Evolutionary conservation across 2,888 invertebrate species (phyloP), one percentile per base, ranked within the genome.

Genomic region (Spisula subtruncata): DNA sequence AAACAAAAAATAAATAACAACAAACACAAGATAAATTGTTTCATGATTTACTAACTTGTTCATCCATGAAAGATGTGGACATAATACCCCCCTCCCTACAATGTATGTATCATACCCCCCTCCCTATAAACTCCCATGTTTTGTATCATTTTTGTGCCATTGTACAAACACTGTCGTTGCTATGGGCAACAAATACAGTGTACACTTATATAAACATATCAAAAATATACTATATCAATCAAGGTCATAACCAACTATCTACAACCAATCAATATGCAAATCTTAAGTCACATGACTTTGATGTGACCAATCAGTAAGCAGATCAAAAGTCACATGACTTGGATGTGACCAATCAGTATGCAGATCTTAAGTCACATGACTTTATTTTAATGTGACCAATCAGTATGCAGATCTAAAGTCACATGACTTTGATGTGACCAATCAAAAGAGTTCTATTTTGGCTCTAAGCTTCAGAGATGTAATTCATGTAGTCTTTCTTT

Each of bases 191-290:
- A 35, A 29, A 35, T 35, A 85, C 80, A 83, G 51, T 83, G 54
- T 80, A 83, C 66, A 89, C 51, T 86, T 88, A 91, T 92, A 91
- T 90, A 92, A 92, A 92, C 90, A 88, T 92, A 92, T 92, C 92
- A 92, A 92, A 92, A 92, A 92, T 92, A 92, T 86, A 92, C 88
- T 89, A 86, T 88, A 86, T 86, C 86, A 86, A 75, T 90, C 87
- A 87, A 86, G 85, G 82, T 87, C 90, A 89, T 60, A 81, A 87
- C 89, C 88, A 85, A 89, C 80, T 87, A 87, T 86, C 89, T 84
- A 88, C 85, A 89, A 91, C 82, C 89, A 87, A 84, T 89, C 66
- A 56, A 83, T 54, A 75, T 54, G 81, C 60, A 10, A 35, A 60
- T 66, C 48, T 10, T 41, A 29, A 41, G 60, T 88, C 88, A 88